A percentile compares a stretch with the other conserved stretches of the same genome.
phyloP scores from a whole-genome alignment of 2,113 vertebrate genomes.

The pig (Sus scrofa) region T2T-Sscrofa CM000817.6:154734001-154734500 shows the following conservation, averaged over 20 bases:
- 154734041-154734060: neutral
- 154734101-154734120: neutral
- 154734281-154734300: neutral
- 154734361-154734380: neutral
- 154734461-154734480: neutral
- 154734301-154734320: slow-evolving; percentile 40
- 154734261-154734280: neutral
- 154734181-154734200: slow-evolving; percentile 19
- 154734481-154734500: neutral
- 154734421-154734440: neutral
- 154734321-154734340: neutral
- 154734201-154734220: slow-evolving; percentile 30
- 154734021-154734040: neutral
- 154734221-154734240: slow-evolving; percentile 8
- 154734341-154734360: neutral
- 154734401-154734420: neutral
- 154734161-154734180: neutral
- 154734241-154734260: neutral
- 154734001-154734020: neutral
- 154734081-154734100: neutral
- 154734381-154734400: neutral
- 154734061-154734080: neutral
- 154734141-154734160: slow-evolving; percentile 10
- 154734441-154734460: neutral
- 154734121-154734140: neutral